Conservation (phyloP, 2,888 invertebrate species). For the Stenodera caucasica region DNA sequence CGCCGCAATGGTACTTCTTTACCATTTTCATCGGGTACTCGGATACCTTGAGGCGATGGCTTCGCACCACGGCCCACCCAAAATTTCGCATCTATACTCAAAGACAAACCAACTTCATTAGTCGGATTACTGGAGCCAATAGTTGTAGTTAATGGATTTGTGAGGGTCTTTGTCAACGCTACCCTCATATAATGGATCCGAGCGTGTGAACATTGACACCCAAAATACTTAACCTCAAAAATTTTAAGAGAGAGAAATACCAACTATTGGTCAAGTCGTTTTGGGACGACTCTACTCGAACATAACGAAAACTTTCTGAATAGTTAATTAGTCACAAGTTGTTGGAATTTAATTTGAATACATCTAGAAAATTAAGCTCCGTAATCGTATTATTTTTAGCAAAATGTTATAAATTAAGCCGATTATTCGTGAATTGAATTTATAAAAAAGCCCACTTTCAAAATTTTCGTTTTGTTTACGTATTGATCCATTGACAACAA, state of each 20-base stretch:
- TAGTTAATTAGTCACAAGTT: background rate
- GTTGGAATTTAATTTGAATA: slow-evolving; percentile 7
- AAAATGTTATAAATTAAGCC: background rate
- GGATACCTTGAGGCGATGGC: slow-evolving; percentile 80
- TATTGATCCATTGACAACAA: too few relatives aligned
- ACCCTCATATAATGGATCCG: too few relatives aligned
- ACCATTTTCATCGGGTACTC: slow-evolving; percentile 91
- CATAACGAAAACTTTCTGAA: too few relatives aligned
- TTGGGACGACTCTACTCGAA: too few relatives aligned
- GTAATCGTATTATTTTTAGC: background rate
- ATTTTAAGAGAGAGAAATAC: too few relatives aligned
- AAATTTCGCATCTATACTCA: slow-evolving; percentile 79
- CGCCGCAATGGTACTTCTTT: slow-evolving; percentile 75
- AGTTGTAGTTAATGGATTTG: background rate
- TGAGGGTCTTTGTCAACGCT: background rate
- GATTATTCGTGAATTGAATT: background rate
- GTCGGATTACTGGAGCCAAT: background rate
- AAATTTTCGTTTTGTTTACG: too few relatives aligned
- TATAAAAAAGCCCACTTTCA: too few relatives aligned
- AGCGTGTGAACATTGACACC: too few relatives aligned
- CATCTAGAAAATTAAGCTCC: slow-evolving; percentile 10
- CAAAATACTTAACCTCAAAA: too few relatives aligned
- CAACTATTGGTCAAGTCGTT: too few relatives aligned
- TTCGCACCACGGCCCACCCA: slow-evolving; percentile 85
- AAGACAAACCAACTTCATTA: background rate